phyloP scores from a whole-genome alignment of 2,113 vertebrate genomes.

The Damaliscus lunatus region DNA sequence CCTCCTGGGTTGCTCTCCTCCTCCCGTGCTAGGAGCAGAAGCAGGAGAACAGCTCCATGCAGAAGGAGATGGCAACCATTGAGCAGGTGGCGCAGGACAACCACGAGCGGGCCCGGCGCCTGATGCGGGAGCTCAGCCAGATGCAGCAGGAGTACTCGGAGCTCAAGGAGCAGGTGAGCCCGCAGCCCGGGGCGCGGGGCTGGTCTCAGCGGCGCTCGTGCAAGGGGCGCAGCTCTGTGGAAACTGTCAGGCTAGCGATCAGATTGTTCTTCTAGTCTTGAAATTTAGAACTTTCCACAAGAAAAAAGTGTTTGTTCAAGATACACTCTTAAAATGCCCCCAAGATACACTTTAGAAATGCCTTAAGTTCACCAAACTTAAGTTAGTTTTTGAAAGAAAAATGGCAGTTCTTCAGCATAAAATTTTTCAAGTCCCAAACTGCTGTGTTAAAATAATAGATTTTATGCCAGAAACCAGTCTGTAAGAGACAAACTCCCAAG shows the following conservation, averaged over 20 bases:
- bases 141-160: conserved; percentile 64
- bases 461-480: conserved; percentile 18
- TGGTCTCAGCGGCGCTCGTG: not conserved
- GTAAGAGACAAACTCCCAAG: not conserved
- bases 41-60: conserved; percentile 67
- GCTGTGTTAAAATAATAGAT: conserved; percentile 9
- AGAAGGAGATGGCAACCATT: conserved; percentile 62
- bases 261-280: not conserved
- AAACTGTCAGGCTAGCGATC: not conserved
- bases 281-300: not conserved
- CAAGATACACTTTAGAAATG: not conserved
- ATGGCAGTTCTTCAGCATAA: not conserved
- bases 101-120: conserved; percentile 58
- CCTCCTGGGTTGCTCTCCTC: not conserved
- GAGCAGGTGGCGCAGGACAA: conserved; percentile 70
- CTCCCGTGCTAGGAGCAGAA: conserved; percentile 69
- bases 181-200: not conserved
- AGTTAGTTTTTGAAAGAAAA: not conserved
- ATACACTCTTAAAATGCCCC: not conserved
- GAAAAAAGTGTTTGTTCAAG: not conserved
- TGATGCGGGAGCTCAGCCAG: conserved; percentile 68
- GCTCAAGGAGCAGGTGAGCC: conserved; percentile 76
- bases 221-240: not conserved
- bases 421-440: not conserved
- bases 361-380: not conserved